Base-by-base conservation (phyloP, 2,888 invertebrate genomes). In the Diaperis boleti region DNA sequence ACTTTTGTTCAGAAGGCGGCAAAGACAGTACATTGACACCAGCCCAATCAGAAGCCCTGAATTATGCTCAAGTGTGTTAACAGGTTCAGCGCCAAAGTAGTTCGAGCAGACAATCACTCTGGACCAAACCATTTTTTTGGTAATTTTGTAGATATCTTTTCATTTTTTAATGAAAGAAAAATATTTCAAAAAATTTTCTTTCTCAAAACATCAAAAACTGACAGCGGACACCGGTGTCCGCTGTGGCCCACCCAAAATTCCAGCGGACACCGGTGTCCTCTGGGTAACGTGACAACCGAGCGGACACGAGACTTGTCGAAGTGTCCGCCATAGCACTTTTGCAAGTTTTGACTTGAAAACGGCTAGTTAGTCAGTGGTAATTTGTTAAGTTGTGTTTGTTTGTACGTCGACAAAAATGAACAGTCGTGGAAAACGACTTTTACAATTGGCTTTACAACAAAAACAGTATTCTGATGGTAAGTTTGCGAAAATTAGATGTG, bases 191-290 rank as follows among this genome's bases (percentile, higher is more conserved):
- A 35, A 15, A 15, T 14, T 18, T 18, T 1, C 11, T n/a, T 10
- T 45, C 10, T 13, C 13, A 22, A 45, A 22, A 10, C 5, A 13
- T 6, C 15, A 64, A 64, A 55, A 63, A 39, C 7, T 7, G 15
- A 39, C 35, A 17, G 63, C 52, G 57, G 60, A 64, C 64, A 64
- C 54, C 47, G 60, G 64, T 64, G 64, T 62, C 61, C 59, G 56
- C 55, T 42, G 44, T 62, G 61, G 61, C 61, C 64, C 31, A n/a
- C n/a, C 17, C 11, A 55, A 50, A 33, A 13, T 31, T 18, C 14
- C 37, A 22, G 37, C 39, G 39, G 39, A 39, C 39, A 39, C 39
- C 39, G 39, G 50, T 49, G 33, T 33, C 31, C 29, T 8, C 50
- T 13, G 17, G 4, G 17, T 10, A 5, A 37, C 11, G 62, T 65